Base-by-base conservation (phyloP, 2,113 vertebrate species). In the Gambusia affinis region DNA sequence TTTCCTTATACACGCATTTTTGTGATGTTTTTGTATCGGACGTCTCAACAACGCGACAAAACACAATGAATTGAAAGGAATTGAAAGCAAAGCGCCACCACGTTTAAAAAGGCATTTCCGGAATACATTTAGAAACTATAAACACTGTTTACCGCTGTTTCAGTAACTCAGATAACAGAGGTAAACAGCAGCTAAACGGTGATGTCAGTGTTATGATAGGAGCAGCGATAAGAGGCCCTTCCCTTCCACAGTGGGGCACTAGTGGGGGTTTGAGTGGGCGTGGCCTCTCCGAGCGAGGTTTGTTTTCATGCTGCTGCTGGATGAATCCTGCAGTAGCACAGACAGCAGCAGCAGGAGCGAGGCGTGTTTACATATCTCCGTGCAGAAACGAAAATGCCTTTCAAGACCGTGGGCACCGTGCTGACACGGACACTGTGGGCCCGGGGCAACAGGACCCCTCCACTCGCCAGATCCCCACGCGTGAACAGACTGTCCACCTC, bases 381-480 rank as follows among this genome's bases (percentile, higher is more conserved):
- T 3, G 3, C 27, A 62, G 33, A 62, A 29, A n/a, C 27, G 6
- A 75, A 57, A n/a, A 94, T 94, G 93, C 78, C 89, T 22, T 3
- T 86, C 0, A 90, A 88, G 33, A 73, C 61, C 6, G 76, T 73
- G 27, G 72, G 82, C 0, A 29, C 83, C 1, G 71, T 76, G 0
- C 27, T 94, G 3, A 57, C 73, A 8, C 90, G 88, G 0, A 67
- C 82, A 1, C 37, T 92, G 4, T 80, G 84, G 86, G 76, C 80
- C 0, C 54, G 7, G 8, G 86, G 82, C 12, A 83, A 39, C 67
- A 69, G 67, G 44, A 85, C 79, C 4, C 80, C 89, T 8, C 83
- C 86, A 10, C 6, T 73, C 0, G 44, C 51, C 0, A 62, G 79
- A 8, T 62, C 78, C 14, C 12, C 69, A 0, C 77, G 68, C 44